Percentiles rank a stretch among this genome's conserved stretches.
These are phyloP conservation scores for Automeris io DNA, from an alignment of 2,888 invertebrate species.

Conservation along the genomic window DNA sequence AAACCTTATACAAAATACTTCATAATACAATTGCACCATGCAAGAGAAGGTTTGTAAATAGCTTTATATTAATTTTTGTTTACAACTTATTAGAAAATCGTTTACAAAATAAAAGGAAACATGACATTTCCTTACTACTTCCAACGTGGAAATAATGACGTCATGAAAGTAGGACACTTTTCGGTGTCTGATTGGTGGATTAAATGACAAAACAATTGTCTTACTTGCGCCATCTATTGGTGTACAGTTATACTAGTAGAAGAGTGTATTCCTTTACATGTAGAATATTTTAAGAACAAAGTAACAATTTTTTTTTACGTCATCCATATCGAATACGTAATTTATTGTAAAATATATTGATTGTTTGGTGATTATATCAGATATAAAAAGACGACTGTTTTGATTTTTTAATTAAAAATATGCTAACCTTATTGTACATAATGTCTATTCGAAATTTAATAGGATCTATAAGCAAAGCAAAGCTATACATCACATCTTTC, in stretches of 20 bases:
- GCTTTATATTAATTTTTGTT: conserved; percentile 26
- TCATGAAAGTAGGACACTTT: conserved; percentile 70
- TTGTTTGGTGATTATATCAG: too few relatives aligned
- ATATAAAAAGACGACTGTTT: too few relatives aligned
- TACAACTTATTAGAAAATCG: conserved; percentile 30
- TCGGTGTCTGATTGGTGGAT: conserved; percentile 58
- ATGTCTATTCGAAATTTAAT: too few relatives aligned
- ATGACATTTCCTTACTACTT: conserved; percentile 69
- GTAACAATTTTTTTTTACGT: too few relatives aligned
- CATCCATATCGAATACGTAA: too few relatives aligned
- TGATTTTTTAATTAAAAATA: too few relatives aligned
- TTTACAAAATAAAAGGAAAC: conserved; percentile 49
- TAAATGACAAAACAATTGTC: conserved; percentile 37
- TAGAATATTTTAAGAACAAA: conserved; percentile 5
- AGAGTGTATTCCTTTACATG: conserved; percentile 15
- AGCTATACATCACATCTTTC: too few relatives aligned
- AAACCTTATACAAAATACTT: conserved; percentile 8
- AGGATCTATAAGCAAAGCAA: too few relatives aligned
- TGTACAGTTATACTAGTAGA: too few relatives aligned
- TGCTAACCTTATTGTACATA: too few relatives aligned
- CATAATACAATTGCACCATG: conserved; percentile 17
- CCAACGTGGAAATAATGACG: conserved; percentile 83
- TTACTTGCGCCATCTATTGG: conserved; percentile 45
- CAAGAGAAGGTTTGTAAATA: conserved; percentile 10
- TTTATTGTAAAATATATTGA: too few relatives aligned